phyloP scores from a whole-genome alignment of 2,888 invertebrate genomes.

The Dryadula phaetusa region DNA sequence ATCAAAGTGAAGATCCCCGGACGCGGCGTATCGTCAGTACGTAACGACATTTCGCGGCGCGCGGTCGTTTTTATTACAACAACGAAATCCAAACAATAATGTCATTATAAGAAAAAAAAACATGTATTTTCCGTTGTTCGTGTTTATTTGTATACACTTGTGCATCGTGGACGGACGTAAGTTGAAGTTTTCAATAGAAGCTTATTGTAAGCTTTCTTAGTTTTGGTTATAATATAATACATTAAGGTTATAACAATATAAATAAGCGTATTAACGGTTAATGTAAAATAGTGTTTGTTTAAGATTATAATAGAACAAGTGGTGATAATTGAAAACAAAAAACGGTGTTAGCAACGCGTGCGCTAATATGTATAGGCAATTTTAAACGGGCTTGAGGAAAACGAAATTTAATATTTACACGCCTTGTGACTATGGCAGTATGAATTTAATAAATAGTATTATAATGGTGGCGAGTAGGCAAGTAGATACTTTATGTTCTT shows the following conservation, averaged over 20 bases:
- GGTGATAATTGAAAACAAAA: neutral
- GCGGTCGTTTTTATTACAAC: neutral
- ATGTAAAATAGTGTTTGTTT: neutral
- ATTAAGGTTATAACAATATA: neutral
- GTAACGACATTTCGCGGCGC: neutral
- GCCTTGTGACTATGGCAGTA: neutral
- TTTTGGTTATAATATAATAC: neutral
- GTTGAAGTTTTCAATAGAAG: slow-evolving; percentile 43
- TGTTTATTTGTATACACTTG: slow-evolving; percentile 41
- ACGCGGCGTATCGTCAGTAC: neutral
- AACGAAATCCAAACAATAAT: neutral
- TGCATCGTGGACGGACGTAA: slow-evolving; percentile 50
- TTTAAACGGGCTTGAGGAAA: slow-evolving; percentile 8
- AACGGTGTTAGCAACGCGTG: neutral
- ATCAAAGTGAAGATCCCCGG: slow-evolving; percentile 5
- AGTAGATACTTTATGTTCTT: no score
- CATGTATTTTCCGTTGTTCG: slow-evolving; percentile 24
- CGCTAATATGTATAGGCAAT: neutral
- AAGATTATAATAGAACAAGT: neutral
- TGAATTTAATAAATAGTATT: neutral
- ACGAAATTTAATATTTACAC: neutral
- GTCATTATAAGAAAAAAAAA: slow-evolving; percentile 28
- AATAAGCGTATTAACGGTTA: neutral
- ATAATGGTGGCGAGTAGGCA: neutral
- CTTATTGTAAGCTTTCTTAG: slow-evolving; percentile 1